Evolutionary conservation across 2,113 vertebrate species (phyloP).

Genomic region (Piprites chloris): DNA sequence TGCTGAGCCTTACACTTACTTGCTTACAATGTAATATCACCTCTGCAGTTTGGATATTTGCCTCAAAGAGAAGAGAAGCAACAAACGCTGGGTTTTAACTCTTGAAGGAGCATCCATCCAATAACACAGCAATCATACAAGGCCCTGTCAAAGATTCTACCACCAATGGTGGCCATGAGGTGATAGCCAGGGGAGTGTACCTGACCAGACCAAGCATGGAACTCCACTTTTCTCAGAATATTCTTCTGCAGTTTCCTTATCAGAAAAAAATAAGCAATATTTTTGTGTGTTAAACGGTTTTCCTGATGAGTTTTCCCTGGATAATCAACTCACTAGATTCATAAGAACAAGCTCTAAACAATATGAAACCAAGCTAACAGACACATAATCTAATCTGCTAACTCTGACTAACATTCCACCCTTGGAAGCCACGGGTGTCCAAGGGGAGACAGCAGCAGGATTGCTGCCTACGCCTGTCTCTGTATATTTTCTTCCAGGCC

Average conservation of each 20-base stretch:
- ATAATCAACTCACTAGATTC: background rate
- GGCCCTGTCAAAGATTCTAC: background rate
- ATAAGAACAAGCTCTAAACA: background rate
- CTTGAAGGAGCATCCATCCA: background rate
- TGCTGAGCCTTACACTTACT: background rate
- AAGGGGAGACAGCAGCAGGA: background rate
- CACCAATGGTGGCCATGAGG: background rate
- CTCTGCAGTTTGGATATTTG: background rate
- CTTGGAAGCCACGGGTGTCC: background rate
- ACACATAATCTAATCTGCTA: background rate
- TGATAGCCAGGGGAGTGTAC: background rate
- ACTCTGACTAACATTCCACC: background rate
- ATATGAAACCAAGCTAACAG: background rate
- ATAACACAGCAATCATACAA: background rate
- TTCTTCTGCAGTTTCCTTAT: background rate
- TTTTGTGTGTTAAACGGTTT: background rate
- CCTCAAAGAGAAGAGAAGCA: background rate
- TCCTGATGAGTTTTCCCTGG: background rate
- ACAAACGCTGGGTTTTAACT: background rate
- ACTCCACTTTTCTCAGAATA: background rate
- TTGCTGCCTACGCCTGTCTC: background rate
- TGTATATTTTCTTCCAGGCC: background rate
- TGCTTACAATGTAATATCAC: background rate
- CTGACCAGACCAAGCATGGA: background rate
- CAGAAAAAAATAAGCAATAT: background rate